Evolutionary conservation across 1,140 invertebrate species (phyloP), one percentile per base, ranked within the genome.

Genomic region (Drosophila fuyamai): DNA sequence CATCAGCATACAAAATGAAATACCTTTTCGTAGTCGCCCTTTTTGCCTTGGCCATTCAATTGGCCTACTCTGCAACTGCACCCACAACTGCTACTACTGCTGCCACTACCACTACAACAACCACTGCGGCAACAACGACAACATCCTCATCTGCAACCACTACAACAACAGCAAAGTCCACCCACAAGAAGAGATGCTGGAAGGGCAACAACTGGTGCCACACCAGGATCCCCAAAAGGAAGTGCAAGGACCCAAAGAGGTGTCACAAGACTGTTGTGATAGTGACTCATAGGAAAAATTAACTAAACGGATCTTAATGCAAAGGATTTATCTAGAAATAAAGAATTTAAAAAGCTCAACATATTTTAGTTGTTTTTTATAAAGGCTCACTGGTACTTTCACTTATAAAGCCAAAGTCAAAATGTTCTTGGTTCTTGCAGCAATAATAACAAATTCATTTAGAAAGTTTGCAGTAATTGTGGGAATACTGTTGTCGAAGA

Each of bases 141-240:
- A 59, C 57, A 0, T 12, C 57, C 0, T 13, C 58, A 16, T 23
- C 48, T 0, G 35, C 60, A 0, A 68, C 59, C 2, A 65, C 65
- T 5, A 14, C 60, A 10, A 55, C 60, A 6, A 35, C 38, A 1
- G 29, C 7, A 6, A 0, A 6, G 8, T 41, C 27, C 12, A 53
- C 65, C 32, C 10, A 65, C 29, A 68, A 44, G 40, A 23, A 38
- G 48, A 27, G n/a, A 5, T 61, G 59, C 8, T 61, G 59, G 59
- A 53, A 8, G 47, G 47, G 59, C 48, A 61, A 61, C 59, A 53
- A 61, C 36, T 61, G 47, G 47, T 61, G 59, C 48, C 36, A 50
- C 36, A 61, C 47, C 27, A 9, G n/a, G n/a, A n/a, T 41, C 4
- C 29, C 29, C 14, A 27, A 23, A 1, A 53, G 18, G 59, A 41